phyloP scores from a whole-genome alignment of 2,113 vertebrate genomes.

The Pimephales promelas region DNA sequence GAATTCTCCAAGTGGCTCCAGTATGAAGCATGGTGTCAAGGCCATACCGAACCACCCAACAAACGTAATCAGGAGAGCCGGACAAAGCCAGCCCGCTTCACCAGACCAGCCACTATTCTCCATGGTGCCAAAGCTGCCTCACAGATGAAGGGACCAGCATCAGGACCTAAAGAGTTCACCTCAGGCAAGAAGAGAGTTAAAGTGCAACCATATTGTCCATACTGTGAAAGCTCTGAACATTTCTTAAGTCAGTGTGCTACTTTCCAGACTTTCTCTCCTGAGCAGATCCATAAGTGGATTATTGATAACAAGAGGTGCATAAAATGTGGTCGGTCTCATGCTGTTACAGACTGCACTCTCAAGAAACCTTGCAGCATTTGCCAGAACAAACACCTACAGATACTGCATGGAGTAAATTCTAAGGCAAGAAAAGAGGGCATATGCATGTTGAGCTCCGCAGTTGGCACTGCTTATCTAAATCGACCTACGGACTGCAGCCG shows the following conservation, averaged over 20 bases:
- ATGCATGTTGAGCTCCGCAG: not conserved
- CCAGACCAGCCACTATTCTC: not conserved
- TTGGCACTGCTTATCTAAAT: not conserved
- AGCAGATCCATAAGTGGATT: not conserved
- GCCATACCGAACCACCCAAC: not conserved
- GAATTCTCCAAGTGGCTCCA: conserved; percentile 14
- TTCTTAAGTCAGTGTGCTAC: not conserved
- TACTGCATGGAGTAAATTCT: not conserved
- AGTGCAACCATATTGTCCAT: not conserved
- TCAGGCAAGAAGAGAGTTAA: not conserved
- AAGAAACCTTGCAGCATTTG: not conserved
- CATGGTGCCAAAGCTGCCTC: not conserved
- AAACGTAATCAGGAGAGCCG: not conserved
- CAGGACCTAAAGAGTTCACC: not conserved
- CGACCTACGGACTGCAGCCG: not conserved
- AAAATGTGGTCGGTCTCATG: not conserved
- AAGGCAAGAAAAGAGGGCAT: not conserved
- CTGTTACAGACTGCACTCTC: not conserved
- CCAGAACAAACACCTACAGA: not conserved
- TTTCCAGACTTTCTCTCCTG: not conserved
- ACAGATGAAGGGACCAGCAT: not conserved
- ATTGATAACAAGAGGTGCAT: not conserved
- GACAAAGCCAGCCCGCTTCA: not conserved
- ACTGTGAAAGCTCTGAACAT: not conserved
- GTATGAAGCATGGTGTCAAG: not conserved